phyloP scores from a whole-genome alignment of 2,113 vertebrate genomes.

The Actenoides lindsayi region DNA sequence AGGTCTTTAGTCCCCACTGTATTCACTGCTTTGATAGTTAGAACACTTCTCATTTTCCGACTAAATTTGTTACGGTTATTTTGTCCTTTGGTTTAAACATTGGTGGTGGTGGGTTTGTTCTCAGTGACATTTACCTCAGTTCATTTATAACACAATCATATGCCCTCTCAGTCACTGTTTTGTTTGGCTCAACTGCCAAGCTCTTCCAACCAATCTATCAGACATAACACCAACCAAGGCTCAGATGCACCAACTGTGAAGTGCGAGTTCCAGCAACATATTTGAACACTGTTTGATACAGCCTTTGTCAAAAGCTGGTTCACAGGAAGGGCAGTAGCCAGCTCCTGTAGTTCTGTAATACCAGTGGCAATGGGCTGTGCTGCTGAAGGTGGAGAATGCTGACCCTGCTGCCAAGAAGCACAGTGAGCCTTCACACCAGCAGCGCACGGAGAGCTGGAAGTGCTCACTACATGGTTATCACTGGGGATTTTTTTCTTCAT shows the following conservation, averaged over 20 bases:
- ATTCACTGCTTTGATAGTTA: background rate
- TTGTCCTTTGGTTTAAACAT: background rate
- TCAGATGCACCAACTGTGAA: background rate
- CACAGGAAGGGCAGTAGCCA: background rate
- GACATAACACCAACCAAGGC: background rate
- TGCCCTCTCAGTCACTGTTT: background rate
- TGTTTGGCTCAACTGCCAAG: background rate
- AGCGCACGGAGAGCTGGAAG: background rate
- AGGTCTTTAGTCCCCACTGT: background rate
- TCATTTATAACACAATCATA: background rate
- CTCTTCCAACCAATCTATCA: background rate
- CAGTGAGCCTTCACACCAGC: background rate
- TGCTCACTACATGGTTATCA: background rate
- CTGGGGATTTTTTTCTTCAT: accelerated
- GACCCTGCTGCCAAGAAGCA: background rate
- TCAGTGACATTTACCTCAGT: background rate
- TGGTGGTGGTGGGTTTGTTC: background rate
- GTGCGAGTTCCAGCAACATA: background rate
- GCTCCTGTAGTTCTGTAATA: background rate
- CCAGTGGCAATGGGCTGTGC: background rate
- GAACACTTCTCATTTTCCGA: background rate
- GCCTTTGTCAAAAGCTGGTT: background rate
- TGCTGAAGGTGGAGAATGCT: background rate
- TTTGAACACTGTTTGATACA: background rate
- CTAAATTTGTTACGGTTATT: background rate